Base-by-base conservation (phyloP, 23 tunicate species). In the Clavelina lepadiformis region DNA sequence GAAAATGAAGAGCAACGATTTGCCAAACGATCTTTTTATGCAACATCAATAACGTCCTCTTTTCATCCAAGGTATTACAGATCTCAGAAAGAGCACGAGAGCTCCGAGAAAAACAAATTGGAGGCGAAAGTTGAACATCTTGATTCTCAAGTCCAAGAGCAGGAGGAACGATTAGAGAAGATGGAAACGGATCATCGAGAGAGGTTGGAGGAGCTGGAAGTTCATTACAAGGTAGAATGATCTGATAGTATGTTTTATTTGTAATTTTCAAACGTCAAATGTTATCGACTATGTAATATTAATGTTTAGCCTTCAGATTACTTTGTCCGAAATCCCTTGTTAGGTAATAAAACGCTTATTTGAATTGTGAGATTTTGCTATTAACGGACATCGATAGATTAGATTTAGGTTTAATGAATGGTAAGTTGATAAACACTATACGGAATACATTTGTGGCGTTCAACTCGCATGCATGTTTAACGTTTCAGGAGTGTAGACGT, bases 31-130 rank as follows among this genome's bases (percentile, higher is more conserved):
- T 27, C 19, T 25, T 25, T 25, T 25, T 29, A 8, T 64, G 58
- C 25, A 8, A 8, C 11, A 18, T n/a, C 26, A 36, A 19, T 36
- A n/a, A 36, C 13, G 18, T 19, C 6, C n/a, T 54, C 45, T 38
- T 36, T 3, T 53, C 32, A 25, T 41, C 35, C 29, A 20, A 80
- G 86, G 32, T 51, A 61, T 30, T 71, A 80, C 71, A 47, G 61
- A 33, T 51, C 77, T n/a, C 56, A 58, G 35, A 41, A 33, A 35
- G 78, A 80, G 41, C 72, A 80, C 22, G 86, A 69, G 41, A 19
- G 24, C 7, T 29, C 86, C 21, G 78, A 80, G 27, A 68, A 45
- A 29, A 2, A 2, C 6, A 49, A 60, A 35, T 20, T 49, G 0
- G 65, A 60, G 54, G 52, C 72, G 26, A 50, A 26, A 21, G 58